A percentile compares a stretch with the other conserved stretches of the same genome.
Evolutionary conservation across 2,888 invertebrate species (phyloP).

Genomic region (Drosophila fungiperda): DNA sequence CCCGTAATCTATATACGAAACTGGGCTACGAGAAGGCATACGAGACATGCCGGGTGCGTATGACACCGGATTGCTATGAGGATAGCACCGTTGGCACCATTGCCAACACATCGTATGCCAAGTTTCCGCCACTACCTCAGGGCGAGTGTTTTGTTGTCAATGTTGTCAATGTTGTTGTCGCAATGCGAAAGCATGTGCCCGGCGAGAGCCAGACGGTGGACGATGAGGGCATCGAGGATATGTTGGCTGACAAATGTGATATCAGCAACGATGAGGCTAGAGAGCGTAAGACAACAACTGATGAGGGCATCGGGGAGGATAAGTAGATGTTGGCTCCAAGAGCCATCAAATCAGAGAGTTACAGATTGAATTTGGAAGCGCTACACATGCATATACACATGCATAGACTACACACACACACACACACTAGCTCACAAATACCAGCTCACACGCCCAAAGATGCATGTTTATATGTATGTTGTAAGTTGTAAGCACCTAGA

Average conservation of each 20-base stretch:
- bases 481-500: conserved; percentile 55
- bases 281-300: conserved; percentile 81
- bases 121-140: conserved; percentile 71
- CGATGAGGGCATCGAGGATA: conserved; percentile 85
- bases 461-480: conserved; percentile 20
- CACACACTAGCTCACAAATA: conserved; percentile 1
- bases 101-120: conserved; percentile 70
- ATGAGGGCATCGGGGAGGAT: conserved; percentile 84
- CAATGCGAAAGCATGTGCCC: conserved; percentile 56
- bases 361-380: conserved; percentile 58
- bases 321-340: conserved; percentile 72
- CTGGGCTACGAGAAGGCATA: conserved; percentile 92
- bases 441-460: conserved; percentile 37
- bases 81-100: conserved; percentile 69
- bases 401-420: conserved; percentile 8
- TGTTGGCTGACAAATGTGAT: conserved; percentile 85
- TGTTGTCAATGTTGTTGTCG: conserved; percentile 23
- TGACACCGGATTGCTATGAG: conserved; percentile 86
- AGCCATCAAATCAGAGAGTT: conserved; percentile 48
- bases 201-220: conserved; percentile 74
- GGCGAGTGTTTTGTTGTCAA: conserved; percentile 54
- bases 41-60: conserved; percentile 92
- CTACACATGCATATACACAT: conserved; percentile 42
- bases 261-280: conserved; percentile 84
- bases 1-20: conserved; percentile 92